Percentiles rank a stretch among this genome's conserved stretches.
Conservation (phyloP, 2,888 invertebrate genomes). For the Cistogaster globosa region DNA sequence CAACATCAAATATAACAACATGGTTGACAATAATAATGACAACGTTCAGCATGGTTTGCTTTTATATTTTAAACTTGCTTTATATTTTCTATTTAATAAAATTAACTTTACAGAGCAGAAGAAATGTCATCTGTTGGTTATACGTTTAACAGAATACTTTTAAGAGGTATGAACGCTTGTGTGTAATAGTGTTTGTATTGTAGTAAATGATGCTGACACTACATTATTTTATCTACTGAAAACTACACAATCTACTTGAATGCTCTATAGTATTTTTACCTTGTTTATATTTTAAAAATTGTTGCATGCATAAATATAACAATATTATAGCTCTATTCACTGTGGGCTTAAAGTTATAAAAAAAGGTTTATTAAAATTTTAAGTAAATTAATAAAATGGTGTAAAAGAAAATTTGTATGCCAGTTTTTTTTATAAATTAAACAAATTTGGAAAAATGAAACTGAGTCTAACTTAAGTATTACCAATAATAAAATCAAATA, state of each 20-base stretch:
- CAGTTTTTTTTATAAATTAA: no score
- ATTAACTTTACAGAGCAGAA: conserved; percentile 12
- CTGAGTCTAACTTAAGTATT: no score
- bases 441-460: no score
- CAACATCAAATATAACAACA: conserved; percentile 66
- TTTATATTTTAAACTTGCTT: conserved; percentile 44
- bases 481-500: no score
- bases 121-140: conserved; percentile 30
- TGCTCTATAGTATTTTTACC: conserved; percentile 3
- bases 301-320: conserved; percentile 6
- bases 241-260: conserved; percentile 37
- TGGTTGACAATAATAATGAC: conserved; percentile 62
- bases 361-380: no score
- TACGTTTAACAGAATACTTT: conserved; percentile 42
- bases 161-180: conserved; percentile 10
- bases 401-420: no score
- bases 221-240: conserved; percentile 63
- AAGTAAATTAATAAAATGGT: no score
- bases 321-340: background rate
- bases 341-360: background rate
- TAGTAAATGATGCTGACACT: conserved; percentile 66
- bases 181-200: conserved; percentile 31
- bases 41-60: conserved; percentile 61
- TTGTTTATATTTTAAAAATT: background rate
- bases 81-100: background rate